Evolutionary conservation across 2,797 vertebrate species (phyloP).

Genomic region (Sciaenops ocellatus): DNA sequence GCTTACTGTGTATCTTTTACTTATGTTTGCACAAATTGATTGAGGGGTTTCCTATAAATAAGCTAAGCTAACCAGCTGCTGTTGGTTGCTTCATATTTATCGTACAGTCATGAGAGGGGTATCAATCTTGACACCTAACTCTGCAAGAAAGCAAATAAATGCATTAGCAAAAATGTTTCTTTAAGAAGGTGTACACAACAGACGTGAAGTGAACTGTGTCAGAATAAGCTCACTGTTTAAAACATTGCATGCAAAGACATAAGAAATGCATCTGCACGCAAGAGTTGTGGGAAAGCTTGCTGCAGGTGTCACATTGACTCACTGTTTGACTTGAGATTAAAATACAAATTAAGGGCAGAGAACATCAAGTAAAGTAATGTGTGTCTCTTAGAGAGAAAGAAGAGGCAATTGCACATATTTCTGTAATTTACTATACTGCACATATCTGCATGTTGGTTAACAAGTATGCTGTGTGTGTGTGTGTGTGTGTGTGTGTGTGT

Average conservation of each 20-base stretch:
- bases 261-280: not conserved
- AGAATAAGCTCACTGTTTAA: not conserved
- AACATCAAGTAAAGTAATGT: not conserved
- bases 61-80: not conserved
- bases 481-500: too few relatives aligned
- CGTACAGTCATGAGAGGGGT: not conserved
- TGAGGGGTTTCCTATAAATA: slow-evolving; percentile 2
- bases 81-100: not conserved
- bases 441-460: slow-evolving; percentile 19
- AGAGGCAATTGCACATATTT: not conserved
- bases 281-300: not conserved
- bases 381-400: not conserved
- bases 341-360: not conserved
- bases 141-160: not conserved
- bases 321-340: slow-evolving; percentile 8
- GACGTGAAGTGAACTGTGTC: not conserved
- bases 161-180: not conserved
- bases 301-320: not conserved
- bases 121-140: not conserved
- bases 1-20: not conserved
- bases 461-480: not conserved
- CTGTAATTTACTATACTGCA: not conserved
- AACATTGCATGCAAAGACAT: not conserved
- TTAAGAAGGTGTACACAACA: not conserved
- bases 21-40: not conserved